phyloP scores from a whole-genome alignment of 2,888 invertebrate species.

The Lingula anatina region DNA sequence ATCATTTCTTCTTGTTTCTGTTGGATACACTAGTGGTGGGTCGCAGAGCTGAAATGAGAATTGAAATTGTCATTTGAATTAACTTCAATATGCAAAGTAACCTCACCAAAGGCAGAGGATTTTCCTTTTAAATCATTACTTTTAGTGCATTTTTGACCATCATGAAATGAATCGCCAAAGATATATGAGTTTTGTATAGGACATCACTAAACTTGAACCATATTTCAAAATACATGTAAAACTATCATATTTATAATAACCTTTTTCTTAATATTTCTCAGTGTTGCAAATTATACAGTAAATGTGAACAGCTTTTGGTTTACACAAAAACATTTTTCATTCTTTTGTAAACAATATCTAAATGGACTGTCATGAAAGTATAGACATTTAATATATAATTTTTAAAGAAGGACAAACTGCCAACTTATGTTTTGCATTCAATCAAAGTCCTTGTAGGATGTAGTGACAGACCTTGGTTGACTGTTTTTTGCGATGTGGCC shows the following conservation, averaged over 20 bases:
- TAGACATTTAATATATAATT: no score
- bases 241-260: background rate
- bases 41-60: conserved; percentile 28
- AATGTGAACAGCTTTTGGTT: no score
- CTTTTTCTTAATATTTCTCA: background rate
- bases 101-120: background rate
- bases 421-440: no score
- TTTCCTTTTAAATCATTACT: background rate
- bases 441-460: no score
- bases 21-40: conserved; percentile 36
- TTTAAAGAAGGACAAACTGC: no score
- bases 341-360: no score
- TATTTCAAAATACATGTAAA: background rate
- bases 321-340: no score
- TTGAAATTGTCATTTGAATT: no score
- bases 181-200: no score
- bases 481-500: conserved; percentile 34
- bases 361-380: no score
- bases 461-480: conserved; percentile 39
- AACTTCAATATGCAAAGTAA: background rate
- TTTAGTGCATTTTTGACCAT: background rate
- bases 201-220: no score
- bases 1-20: conserved; percentile 16
- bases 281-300: no score
- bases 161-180: background rate